Base-by-base conservation (phyloP, 2,888 invertebrate genomes). In the Hermaeophaga mercurialis region DNA sequence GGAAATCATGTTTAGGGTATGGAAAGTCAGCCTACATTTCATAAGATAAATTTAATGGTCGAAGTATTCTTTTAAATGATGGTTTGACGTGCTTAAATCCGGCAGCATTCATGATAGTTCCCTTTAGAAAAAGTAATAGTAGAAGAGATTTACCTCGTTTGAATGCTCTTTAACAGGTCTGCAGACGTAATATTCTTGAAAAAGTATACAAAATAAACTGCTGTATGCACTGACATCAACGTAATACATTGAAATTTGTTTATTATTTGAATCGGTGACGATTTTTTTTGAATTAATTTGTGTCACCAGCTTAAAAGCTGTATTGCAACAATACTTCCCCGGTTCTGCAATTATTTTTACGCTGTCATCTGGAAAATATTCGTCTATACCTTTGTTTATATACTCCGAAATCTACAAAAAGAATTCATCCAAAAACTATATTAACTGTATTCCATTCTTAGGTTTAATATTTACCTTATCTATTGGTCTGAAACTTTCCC, bases 311-410 rank as follows among this genome's bases (percentile, higher is more conserved):
- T 83, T 81, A 67, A 82, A 84, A 0, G 85, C 83, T 1, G 84
- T 80, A 5, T 84, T 80, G 1, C 83, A 85, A 64, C 82, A 85
- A 73, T 81, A 87, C 49, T 83, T 78, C 11, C 87, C 87, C 1
- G 87, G 87, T 69, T 87, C 86, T 28, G 76, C 74, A 62, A 87
- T 85, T 38, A 87, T 61, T 52, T 67, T 58, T 11, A 78, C 71
- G 1, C 66, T 64, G 9, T 67, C 56, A 58, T 77, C 75, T 0
- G 84, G 83, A 72, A 85, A 85, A 66, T 78, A 77, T 53, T 78
- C 74, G 48, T 81, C 79, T 45, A 86, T 69, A 3, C 82, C 79
- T 7, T 75, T 71, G 65, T 83, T 83, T 48, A 86, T 76, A 1
- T 79, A 73, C 17, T 67, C 66, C 3, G 83, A 80, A 12, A 63